Evolutionary conservation across 2,888 invertebrate genomes (phyloP), one percentile per base, ranked within the genome.

Genomic region (Liopterus haemorrhoidalis): DNA sequence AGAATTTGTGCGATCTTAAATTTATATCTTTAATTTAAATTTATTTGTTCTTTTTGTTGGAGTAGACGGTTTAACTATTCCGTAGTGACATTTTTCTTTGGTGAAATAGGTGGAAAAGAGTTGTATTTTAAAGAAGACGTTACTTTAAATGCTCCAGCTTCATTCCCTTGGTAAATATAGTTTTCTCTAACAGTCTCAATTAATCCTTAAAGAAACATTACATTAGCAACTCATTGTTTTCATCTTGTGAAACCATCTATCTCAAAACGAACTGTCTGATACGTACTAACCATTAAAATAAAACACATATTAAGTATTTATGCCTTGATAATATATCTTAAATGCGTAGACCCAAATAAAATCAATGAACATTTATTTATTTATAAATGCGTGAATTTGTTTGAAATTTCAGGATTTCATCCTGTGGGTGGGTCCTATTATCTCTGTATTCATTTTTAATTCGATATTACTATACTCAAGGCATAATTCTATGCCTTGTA

Each of bases 21-120:
- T 45, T 45, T 45, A 45, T 45, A 45, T 45, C 45, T 45, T 45
- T 45, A 45, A 45, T 45, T 45, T 45, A 45, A 45, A 45, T 45
- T 45, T 45, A 45, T 45, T 45, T 45, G 39, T 38, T 45, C 45
- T 39, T 45, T 45, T 45, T 45, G 45, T 38, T 38, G 38, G 39
- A 45, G 39, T 33, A 45, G 45, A 38, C 45, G 45, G n/a, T 45
- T 45, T 39, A 39, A 45, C 38, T 45, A 45, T 45, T 39, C 45
- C 32, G 39, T 22, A 39, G 45, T 45, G 45, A 45, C 45, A 39
- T 45, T 45, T 45, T 45, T 45, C 45, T 45, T 45, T 45, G 39
- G 39, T 39, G 39, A 45, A 45, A 45, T 45, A 45, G 39, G 45
- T 45, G 38, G 45, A 45, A 45, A 45, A 45, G 38, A 38, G 45